Percentiles rank a stretch among this genome's conserved stretches.
These are phyloP conservation scores for Edolisoma coerulescens DNA, from an alignment of 2,113 vertebrate genomes.

Conservation along the genomic window DNA sequence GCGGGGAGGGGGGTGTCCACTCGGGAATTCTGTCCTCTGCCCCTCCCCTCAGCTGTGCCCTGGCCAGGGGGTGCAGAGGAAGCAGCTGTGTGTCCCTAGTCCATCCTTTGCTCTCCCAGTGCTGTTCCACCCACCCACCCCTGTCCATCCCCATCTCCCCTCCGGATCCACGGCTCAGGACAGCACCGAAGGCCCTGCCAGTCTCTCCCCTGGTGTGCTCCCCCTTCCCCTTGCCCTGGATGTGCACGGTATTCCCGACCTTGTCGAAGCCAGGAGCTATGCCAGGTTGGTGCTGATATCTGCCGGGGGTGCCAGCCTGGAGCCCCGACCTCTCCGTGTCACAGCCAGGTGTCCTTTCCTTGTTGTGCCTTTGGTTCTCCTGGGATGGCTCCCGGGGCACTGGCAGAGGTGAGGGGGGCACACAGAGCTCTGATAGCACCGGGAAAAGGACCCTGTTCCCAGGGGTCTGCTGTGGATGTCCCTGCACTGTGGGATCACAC, in stretches of 20 bases:
- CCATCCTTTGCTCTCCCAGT: background rate
- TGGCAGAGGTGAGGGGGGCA: background rate
- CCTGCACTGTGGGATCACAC: fast-evolving
- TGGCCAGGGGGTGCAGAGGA: fast-evolving
- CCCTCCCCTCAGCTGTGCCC: background rate
- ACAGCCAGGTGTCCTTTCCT: fast-evolving
- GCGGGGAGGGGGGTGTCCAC: background rate
- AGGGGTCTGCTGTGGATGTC: fast-evolving
- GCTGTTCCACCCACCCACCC: fast-evolving
- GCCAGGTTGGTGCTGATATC: background rate
- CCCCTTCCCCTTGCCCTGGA: background rate
- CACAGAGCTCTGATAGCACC: fast-evolving
- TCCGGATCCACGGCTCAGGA: fast-evolving
- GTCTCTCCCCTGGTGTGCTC: background rate
- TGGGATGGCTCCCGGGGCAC: background rate
- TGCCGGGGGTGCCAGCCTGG: fast-evolving
- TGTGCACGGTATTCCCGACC: fast-evolving
- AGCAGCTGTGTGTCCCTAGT: no score
- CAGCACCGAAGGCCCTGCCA: background rate
- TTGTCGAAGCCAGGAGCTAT: fast-evolving
- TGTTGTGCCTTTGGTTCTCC: fast-evolving
- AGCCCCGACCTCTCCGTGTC: fast-evolving
- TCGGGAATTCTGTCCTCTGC: background rate
- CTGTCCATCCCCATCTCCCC: background rate
- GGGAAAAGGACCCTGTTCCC: background rate